A percentile compares a stretch with the other conserved stretches of the same genome.
Conservation (phyloP, 2,113 vertebrate species). For the Heterotis niloticus region DNA sequence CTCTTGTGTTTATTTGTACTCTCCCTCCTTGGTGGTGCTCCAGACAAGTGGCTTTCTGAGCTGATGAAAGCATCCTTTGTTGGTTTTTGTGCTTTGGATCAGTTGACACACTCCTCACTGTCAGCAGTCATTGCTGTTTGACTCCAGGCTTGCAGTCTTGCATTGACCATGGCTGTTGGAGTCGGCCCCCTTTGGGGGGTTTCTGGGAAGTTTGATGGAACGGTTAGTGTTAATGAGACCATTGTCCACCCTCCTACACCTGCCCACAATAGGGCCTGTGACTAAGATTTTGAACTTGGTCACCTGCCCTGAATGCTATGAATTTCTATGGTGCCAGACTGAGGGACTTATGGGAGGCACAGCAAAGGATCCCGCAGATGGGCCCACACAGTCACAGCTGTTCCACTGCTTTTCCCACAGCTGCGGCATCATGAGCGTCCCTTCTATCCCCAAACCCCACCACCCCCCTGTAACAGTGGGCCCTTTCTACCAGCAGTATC, state of each 20-base stretch:
- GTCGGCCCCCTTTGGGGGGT: neutral
- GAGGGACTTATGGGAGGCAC: neutral
- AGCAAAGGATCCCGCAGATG: neutral
- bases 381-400: neutral
- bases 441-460: no score
- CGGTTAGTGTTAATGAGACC: neutral
- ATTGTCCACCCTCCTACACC: neutral
- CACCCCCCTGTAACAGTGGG: neutral
- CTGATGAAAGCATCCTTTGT: neutral
- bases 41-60: neutral
- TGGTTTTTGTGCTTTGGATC: neutral
- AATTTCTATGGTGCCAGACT: neutral
- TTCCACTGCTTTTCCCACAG: neutral
- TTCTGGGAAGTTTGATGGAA: neutral
- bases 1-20: neutral
- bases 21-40: neutral
- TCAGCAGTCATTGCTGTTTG: constrained; percentile 1
- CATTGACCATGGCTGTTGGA: neutral
- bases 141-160: neutral
- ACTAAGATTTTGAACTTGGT: constrained; percentile 12
- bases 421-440: neutral
- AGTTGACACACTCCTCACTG: neutral
- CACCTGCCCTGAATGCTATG: neutral
- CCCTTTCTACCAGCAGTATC: neutral
- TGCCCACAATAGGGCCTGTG: neutral